Base-by-base conservation (phyloP, 2,888 invertebrate genomes). In the Abscondita cerata region DNA sequence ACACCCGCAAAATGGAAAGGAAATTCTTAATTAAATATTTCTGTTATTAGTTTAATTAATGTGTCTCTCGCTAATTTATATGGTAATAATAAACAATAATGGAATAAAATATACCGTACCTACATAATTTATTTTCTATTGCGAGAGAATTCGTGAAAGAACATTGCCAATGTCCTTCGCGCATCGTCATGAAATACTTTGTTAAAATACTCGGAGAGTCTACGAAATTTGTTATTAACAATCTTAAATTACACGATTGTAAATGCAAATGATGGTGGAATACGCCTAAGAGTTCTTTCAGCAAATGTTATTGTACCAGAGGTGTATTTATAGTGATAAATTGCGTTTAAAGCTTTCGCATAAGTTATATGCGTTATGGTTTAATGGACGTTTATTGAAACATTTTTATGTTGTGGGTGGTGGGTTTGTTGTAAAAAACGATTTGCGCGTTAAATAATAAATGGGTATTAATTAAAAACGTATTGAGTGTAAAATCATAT, bases 401-500 rank as follows among this genome's bases (percentile, higher is more conserved):
- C 25, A 25, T 25, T 25, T 25, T 25, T 25, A 6, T 25, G 2
- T 25, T 25, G 25, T 25, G 6, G 25, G 25, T 25, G 25, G n/a
- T n/a, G n/a, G n/a, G n/a, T n/a, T n/a, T n/a, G n/a, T 6, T 25
- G 25, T 25, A 25, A 25, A 25, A n/a, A 25, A 25, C 6, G 25
- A 4, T 25, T 25, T 25, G 6, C 6, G 25, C 6, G 6, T 25
- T 25, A 25, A 56, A 47, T 56, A 41, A 54, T 1, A 50, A 6
- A 34, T 15, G 46, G 34, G 55, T 48, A 48, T 48, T 56, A 56
- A 56, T 56, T 56, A 56, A 48, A 31, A 13, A 15, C 15, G 34
- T 20, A 33, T 48, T 6, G 18, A 31, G 13, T 36, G 20, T 3
- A 38, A 38, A 38, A 25, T 41, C 18, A 52, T 59, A 59, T 52